Evolutionary conservation across 2,113 vertebrate genomes (phyloP), one percentile per base, ranked within the genome.

Genomic region (Tamias sibiricus): DNA sequence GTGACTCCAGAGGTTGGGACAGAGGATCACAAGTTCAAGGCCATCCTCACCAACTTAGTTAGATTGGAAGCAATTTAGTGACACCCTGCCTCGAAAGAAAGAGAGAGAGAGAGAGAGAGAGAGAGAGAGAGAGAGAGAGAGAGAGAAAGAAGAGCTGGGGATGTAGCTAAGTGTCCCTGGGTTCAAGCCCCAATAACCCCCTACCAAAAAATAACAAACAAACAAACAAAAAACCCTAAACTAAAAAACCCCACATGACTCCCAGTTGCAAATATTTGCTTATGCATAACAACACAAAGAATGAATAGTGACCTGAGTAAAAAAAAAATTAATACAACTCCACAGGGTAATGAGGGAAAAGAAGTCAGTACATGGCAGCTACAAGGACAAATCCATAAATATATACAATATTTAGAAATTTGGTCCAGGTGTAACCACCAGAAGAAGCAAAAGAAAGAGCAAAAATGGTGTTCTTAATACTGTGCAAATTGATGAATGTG

Each of bases 371-470:
- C 5, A 91, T 35, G 77, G 20, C 11, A 32, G 19, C 59, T 93
- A 52, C 49, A 44, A 4, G 4, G 4, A 95, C 40, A 76, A 74
- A 83, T 19, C 4, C 12, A 77, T 42, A 64, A 2, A 75, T 8
- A 37, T 49, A 6, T 74, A 13, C 72, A 75, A 32, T 49, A 87
- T 80, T 64, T 42, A 87, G 64, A 94, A 96, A 97, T 75, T 83
- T 8, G 28, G 10, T 22, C 35, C 49, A 64, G 30, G 9, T 81
- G 30, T 42, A 85, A 87, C 24, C 64, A 26, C 66, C 20, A 81
- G 64, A 71, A 90, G 40, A 89, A 82, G 90, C 10, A 87, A 11
- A 14, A 87, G 2, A 62, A 85, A 86, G 4, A 68, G 35, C 16
- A 66, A 66, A 94, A 71, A 26, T 14, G 6, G 47, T 19, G 37